Evolutionary conservation across 2,797 vertebrate genomes (phyloP), one percentile per base, ranked within the genome.

Genomic region (Hoplostethus atlanticus): DNA sequence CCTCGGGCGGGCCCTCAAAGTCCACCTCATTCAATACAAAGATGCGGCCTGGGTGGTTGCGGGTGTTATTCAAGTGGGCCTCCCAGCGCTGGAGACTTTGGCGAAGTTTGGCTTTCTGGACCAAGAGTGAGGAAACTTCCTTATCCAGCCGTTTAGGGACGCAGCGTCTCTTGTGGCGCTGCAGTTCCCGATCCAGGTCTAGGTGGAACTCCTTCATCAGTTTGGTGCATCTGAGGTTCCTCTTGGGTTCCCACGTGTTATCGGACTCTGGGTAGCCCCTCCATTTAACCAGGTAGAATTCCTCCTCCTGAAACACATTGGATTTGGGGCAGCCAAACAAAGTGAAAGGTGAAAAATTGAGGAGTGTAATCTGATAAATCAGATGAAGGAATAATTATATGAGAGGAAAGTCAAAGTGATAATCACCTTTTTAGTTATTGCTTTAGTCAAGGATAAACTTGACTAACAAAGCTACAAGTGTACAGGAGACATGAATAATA

Each of bases 281-380:
- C 97, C 97, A 98, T 79, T 98, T 98, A 9, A 98, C 96, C 78
- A 97, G 85, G 85, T 97, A 98, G 70, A 95, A 95, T 66, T 97
- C 96, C 50, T 95, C 93, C 3, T 93, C 93, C 96, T 97, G 52
- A 65, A 84, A 85, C 11, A 83, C 48, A 86, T 15, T 73, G 2
- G 57, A 13, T 68, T 51, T 53, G 2, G 12, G 25, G 15, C 28
- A 55, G 25, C 10, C 5, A 2, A 4, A 53, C 21, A 53, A 28
- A 52, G 17, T 21, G n/a, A 4, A 21, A 13, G 52, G n/a, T 21
- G 8, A 8, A 53, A 55, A 55, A 55, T 10, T 21, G 47, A 50
- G 47, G 44, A 44, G 42, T 13, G 12, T 2, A 46, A 13, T 15
- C 4, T 15, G 15, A 11, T 46, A 46, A 3, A 46, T 46, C 44